These are phyloP conservation scores for Trididemnum clinides DNA, from an alignment of 23 tunicate species.

Conservation along the genomic window DNA sequence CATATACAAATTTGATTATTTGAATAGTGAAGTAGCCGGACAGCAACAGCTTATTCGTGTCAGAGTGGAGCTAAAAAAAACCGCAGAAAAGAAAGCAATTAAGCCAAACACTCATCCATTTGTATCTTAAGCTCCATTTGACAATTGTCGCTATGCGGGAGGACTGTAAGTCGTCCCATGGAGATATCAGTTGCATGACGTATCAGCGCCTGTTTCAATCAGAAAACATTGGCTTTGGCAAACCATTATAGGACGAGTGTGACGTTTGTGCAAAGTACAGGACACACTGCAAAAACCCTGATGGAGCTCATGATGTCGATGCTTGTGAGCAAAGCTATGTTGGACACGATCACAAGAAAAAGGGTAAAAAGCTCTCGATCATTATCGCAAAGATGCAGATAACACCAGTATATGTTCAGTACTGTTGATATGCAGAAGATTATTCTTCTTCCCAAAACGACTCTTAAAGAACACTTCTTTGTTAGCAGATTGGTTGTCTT, in stretches of 20 bases:
- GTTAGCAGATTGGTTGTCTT: slow-evolving; percentile 1
- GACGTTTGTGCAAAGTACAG: not conserved
- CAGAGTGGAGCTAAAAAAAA: not conserved
- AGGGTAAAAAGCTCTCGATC: not conserved
- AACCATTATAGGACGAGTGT: not conserved
- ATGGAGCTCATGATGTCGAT: not conserved
- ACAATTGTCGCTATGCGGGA: not conserved
- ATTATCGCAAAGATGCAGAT: not conserved
- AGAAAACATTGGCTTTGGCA: not conserved
- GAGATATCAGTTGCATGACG: not conserved
- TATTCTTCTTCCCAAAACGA: slow-evolving; percentile 3
- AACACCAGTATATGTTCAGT: slow-evolving; percentile 13
- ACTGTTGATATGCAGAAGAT: slow-evolving; percentile 16
- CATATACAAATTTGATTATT: no score
- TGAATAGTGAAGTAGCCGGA: no score
- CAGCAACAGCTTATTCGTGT: no score
- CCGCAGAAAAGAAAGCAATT: no score
- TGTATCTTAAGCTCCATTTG: not conserved
- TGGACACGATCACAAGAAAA: not conserved
- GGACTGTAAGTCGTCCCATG: not conserved
- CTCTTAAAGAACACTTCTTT: not conserved
- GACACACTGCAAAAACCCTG: not conserved
- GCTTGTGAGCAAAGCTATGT: not conserved
- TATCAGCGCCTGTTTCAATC: not conserved
- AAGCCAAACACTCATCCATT: not conserved